A percentile compares a stretch with the other conserved stretches of the same genome.
Evolutionary conservation across 2,888 invertebrate species (phyloP).

Genomic region (Apodemia zela): DNA sequence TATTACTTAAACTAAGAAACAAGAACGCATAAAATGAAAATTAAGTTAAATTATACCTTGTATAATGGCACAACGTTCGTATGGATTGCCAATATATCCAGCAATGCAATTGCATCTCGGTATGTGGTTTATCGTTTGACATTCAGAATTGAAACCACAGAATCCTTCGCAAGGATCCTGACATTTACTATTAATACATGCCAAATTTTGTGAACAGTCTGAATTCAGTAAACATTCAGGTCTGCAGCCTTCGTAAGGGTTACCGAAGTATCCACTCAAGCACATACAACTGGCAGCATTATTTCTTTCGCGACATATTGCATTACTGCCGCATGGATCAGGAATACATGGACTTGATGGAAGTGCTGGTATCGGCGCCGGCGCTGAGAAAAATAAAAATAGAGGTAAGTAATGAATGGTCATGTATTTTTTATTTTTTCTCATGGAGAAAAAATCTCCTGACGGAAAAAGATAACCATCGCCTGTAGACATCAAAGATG

Average conservation of each 20-base stretch:
- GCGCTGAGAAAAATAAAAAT: conserved; percentile 27
- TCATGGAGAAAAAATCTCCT: too few relatives aligned
- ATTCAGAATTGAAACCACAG: conserved; percentile 87
- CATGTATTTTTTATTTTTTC: too few relatives aligned
- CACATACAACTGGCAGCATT: conserved; percentile 86
- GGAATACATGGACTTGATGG: conserved; percentile 75
- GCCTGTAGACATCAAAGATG: too few relatives aligned
- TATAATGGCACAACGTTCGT: conserved; percentile 55
- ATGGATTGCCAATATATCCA: conserved; percentile 87
- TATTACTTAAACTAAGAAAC: not conserved
- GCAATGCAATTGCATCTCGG: conserved; percentile 86
- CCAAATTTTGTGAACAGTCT: conserved; percentile 83
- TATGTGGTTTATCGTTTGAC: conserved; percentile 87
- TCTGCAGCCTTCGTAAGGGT: conserved; percentile 85
- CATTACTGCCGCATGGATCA: conserved; percentile 84
- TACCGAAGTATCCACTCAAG: conserved; percentile 83
- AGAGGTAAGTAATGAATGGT: too few relatives aligned
- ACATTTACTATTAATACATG: conserved; percentile 85
- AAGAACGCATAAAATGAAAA: not conserved
- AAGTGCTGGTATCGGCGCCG: conserved; percentile 42
- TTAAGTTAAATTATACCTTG: conserved; percentile 48
- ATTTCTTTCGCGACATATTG: conserved; percentile 84
- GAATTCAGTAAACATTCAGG: conserved; percentile 86
- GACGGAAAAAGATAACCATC: too few relatives aligned
- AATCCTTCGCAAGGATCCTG: conserved; percentile 87